phyloP scores from a whole-genome alignment of 1,140 invertebrate species.

The Leptonema lineaticorne region DNA sequence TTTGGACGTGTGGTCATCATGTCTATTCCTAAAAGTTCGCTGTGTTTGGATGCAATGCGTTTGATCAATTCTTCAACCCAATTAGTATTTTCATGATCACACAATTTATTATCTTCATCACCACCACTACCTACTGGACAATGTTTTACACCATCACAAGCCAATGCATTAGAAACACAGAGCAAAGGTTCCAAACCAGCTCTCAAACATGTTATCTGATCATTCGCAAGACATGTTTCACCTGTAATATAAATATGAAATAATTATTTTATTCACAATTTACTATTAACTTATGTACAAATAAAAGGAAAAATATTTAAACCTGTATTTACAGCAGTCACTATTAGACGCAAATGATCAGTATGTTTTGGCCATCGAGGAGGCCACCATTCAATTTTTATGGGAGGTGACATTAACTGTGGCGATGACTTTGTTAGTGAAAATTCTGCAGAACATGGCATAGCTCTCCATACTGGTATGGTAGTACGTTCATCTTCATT shows the following conservation, averaged over 20 bases:
- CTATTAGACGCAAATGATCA: slow-evolving; percentile 34
- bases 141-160: slow-evolving; percentile 57
- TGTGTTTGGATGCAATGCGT: slow-evolving; percentile 44
- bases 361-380: slow-evolving; percentile 23
- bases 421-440: slow-evolving; percentile 3
- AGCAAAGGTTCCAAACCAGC: slow-evolving; percentile 49
- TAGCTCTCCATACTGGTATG: slow-evolving; percentile 23
- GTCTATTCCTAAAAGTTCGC: slow-evolving; percentile 36
- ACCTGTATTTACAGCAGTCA: slow-evolving; percentile 38
- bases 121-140: slow-evolving; percentile 54
- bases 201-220: slow-evolving; percentile 33
- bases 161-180: slow-evolving; percentile 55
- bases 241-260: slow-evolving; percentile 23
- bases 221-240: slow-evolving; percentile 23
- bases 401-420: slow-evolving; percentile 34
- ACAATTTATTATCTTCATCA: slow-evolving; percentile 55
- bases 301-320: not conserved
- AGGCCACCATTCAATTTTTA: slow-evolving; percentile 40
- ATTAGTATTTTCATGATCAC: slow-evolving; percentile 46
- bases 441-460: slow-evolving; percentile 28
- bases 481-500: slow-evolving; percentile 9
- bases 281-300: not conserved
- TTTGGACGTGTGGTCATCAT: slow-evolving; percentile 31
- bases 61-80: slow-evolving; percentile 48
- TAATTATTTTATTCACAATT: not conserved